These are phyloP conservation scores for Gari tellinella DNA, from an alignment of 2,888 invertebrate species.

Conservation along the genomic window DNA sequence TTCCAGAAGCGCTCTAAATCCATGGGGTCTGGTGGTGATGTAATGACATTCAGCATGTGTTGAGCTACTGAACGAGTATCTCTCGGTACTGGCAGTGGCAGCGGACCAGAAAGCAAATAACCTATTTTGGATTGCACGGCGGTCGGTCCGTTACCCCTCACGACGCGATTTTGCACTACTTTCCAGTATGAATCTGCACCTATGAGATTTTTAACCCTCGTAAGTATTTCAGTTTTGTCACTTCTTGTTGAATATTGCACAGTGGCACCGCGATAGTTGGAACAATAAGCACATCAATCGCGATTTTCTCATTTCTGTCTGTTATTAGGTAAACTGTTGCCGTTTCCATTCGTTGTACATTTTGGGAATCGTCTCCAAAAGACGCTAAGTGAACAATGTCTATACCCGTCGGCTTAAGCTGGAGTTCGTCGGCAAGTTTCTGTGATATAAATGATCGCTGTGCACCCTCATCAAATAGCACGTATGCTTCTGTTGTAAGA, in stretches of 20 bases:
- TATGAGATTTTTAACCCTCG: conserved; percentile 24
- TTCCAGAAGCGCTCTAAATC: conserved; percentile 48
- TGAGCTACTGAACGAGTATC: too few relatives aligned
- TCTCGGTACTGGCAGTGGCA: background rate
- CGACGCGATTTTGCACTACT: conserved; percentile 26
- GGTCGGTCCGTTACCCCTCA: conserved; percentile 37
- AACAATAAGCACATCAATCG: conserved; percentile 40
- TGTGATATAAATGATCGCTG: conserved; percentile 39
- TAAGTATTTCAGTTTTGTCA: too few relatives aligned
- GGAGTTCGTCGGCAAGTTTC: conserved; percentile 30
- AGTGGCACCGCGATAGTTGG: conserved; percentile 36
- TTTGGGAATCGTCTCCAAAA: conserved; percentile 31
- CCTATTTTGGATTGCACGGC: conserved; percentile 42
- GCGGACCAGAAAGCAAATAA: conserved; percentile 29
- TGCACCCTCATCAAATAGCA: conserved; percentile 34
- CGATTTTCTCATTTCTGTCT: conserved; percentile 14
- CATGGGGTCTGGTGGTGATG: conserved; percentile 15
- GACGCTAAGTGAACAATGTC: conserved; percentile 32
- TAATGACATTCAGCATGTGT: conserved; percentile 12
- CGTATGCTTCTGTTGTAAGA: conserved; percentile 4
- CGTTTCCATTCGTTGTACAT: background rate
- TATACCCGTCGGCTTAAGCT: conserved; percentile 9
- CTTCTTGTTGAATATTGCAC: too few relatives aligned
- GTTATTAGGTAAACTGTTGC: conserved; percentile 10
- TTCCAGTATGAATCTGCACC: conserved; percentile 53